Conservation (phyloP, 1,140 invertebrate species). For the Drosophila serrata region DNA sequence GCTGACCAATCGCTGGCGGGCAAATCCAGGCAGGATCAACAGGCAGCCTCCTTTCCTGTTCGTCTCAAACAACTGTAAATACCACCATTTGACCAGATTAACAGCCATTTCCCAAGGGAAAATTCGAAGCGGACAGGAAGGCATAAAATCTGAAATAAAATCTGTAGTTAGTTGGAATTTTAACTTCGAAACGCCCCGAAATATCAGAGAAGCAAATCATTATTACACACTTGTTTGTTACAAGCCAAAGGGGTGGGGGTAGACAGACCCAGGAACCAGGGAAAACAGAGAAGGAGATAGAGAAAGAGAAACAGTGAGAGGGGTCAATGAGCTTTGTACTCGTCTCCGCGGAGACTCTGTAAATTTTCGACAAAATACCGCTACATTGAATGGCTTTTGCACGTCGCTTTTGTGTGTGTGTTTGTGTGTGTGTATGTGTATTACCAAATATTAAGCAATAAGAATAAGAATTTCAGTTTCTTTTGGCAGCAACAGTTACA, state of each 20-base stretch:
- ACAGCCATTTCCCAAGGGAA: slow-evolving; percentile 20
- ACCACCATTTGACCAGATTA: slow-evolving; percentile 26
- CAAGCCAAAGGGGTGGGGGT: slow-evolving; percentile 36
- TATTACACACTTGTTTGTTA: slow-evolving; percentile 79
- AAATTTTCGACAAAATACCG: slow-evolving; percentile 83
- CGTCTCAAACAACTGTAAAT: neutral
- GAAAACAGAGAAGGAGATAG: slow-evolving; percentile 47
- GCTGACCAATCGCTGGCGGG: slow-evolving; percentile 53
- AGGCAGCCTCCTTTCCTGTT: slow-evolving; percentile 17
- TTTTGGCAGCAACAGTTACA: slow-evolving; percentile 66
- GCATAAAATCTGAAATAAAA: slow-evolving; percentile 59
- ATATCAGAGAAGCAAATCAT: slow-evolving; percentile 34
- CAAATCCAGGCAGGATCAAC: slow-evolving; percentile 62
- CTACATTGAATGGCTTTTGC: slow-evolving; percentile 81
- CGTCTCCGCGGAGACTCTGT: slow-evolving; percentile 65
- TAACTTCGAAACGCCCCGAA: slow-evolving; percentile 38
- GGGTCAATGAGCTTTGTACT: slow-evolving; percentile 85
- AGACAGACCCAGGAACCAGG: neutral
- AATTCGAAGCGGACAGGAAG: slow-evolving; percentile 34
- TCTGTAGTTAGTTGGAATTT: slow-evolving; percentile 40
- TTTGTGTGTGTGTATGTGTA: slow-evolving; percentile 48
- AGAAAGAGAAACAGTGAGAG: slow-evolving; percentile 53
- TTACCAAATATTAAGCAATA: slow-evolving; percentile 84
- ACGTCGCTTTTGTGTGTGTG: slow-evolving; percentile 27
- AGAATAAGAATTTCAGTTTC: slow-evolving; percentile 80